phyloP scores from a whole-genome alignment of 2,888 invertebrate genomes.

The Caenorhabditis macrosperma region DNA sequence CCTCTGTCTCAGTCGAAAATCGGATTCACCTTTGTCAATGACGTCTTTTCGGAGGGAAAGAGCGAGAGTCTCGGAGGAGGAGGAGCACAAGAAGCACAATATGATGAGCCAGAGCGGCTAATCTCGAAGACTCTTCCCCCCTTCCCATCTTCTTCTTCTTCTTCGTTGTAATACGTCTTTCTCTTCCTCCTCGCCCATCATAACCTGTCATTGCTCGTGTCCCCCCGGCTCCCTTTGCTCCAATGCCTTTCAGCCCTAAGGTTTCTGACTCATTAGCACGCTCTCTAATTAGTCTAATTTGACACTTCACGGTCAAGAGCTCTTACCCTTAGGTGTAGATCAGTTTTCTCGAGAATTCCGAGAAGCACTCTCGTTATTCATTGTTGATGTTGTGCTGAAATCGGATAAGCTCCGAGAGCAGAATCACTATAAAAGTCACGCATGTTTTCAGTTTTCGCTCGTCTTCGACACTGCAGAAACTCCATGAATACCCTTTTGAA shows the following conservation, averaged over 20 bases:
- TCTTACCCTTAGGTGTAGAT: not conserved
- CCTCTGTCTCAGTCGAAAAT: constrained; percentile 37
- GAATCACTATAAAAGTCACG: not conserved
- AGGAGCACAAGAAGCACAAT: constrained; percentile 46
- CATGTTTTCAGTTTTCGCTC: not conserved
- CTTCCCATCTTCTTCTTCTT: constrained; percentile 9
- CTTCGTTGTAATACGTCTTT: constrained; percentile 27
- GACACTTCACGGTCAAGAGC: constrained; percentile 7
- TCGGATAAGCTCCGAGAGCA: not conserved
- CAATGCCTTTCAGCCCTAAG: constrained; percentile 10
- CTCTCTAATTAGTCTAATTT: constrained; percentile 32
- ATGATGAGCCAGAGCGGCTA: constrained; percentile 46
- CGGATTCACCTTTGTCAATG: constrained; percentile 51
- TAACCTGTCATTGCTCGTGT: constrained; percentile 41
- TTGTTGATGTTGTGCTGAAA: not conserved
- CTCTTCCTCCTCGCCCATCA: constrained; percentile 32
- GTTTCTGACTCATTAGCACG: constrained; percentile 43
- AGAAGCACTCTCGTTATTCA: not conserved
- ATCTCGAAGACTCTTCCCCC: constrained; percentile 36
- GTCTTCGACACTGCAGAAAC: not conserved
- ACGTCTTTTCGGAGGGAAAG: constrained; percentile 34
- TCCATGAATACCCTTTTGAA: not conserved
- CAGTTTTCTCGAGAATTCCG: not conserved
- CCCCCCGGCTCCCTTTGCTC: constrained; percentile 13
- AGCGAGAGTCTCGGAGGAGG: constrained; percentile 7